A percentile compares a stretch with the other conserved stretches of the same genome.
phyloP scores from a whole-genome alignment of 2,888 invertebrate genomes.

The Yponomeuta sedellus region DNA sequence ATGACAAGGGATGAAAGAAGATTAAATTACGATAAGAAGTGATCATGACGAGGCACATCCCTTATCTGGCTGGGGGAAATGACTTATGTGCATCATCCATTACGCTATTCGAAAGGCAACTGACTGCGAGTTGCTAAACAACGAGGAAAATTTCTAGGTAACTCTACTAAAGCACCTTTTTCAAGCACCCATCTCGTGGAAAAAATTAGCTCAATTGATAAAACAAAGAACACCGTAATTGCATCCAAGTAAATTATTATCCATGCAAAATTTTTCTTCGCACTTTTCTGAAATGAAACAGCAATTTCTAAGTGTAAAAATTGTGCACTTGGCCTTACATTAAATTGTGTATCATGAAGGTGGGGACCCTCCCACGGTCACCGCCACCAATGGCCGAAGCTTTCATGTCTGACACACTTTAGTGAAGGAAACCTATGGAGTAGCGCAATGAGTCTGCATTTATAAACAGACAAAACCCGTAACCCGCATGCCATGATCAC shows the following conservation, averaged over 20 bases:
- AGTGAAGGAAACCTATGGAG: conserved; percentile 6
- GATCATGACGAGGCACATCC: neutral
- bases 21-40: neutral
- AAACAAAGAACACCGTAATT: too few species aligned
- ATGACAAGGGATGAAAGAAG: neutral
- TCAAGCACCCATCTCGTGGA: too few species aligned
- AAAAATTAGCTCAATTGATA: too few species aligned
- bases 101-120: too few species aligned
- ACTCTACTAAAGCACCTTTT: too few species aligned
- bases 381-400: conserved; percentile 1
- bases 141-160: too few species aligned
- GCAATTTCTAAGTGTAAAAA: neutral
- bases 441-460: neutral
- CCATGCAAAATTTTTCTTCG: neutral
- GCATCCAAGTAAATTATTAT: too few species aligned
- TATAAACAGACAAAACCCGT: neutral
- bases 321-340: neutral
- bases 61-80: neutral
- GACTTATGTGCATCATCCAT: too few species aligned
- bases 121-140: too few species aligned
- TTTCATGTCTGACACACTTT: conserved; percentile 15
- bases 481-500: neutral
- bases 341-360: neutral
- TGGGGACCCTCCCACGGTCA: conserved; percentile 3
- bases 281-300: neutral